phyloP scores from a whole-genome alignment of 2,888 invertebrate genomes.

The Cheilosia impressa region DNA sequence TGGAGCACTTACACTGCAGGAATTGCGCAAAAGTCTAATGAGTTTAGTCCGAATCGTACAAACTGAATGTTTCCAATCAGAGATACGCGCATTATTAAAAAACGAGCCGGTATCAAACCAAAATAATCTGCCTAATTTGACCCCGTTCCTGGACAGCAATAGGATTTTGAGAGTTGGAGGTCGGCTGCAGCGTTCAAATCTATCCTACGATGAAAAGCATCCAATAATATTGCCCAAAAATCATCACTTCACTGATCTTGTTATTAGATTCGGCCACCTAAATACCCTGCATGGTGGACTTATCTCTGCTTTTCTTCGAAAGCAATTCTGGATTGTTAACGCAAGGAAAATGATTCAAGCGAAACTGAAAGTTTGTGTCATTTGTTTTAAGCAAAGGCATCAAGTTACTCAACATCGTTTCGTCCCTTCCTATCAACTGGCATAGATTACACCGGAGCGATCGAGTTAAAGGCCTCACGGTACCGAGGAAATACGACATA shows the following conservation, averaged over 20 bases:
- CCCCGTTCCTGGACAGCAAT: not conserved
- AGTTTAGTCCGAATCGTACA: not conserved
- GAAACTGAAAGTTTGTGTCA: constrained; percentile 12
- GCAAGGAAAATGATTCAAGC: constrained; percentile 2
- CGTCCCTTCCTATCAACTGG: constrained; percentile 46
- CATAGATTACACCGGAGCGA: too few species aligned
- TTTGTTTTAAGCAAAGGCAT: constrained; percentile 49
- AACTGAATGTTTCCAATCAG: not conserved
- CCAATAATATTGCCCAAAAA: constrained; percentile 7
- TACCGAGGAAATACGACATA: constrained; percentile 43
- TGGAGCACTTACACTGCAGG: not conserved
- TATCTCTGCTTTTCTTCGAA: not conserved
- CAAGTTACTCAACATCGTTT: constrained; percentile 34
- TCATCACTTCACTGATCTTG: not conserved
- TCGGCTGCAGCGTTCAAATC: not conserved
- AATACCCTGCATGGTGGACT: not conserved
- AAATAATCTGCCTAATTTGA: not conserved
- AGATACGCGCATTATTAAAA: not conserved
- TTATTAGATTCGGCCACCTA: not conserved
- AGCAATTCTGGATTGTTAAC: constrained; percentile 6
- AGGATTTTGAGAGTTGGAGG: not conserved
- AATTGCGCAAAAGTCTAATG: not conserved
- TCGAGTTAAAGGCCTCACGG: constrained; percentile 40
- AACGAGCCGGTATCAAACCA: not conserved
- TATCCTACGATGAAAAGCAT: constrained; percentile 1